Percentiles rank a stretch among this genome's conserved stretches.
Conservation (phyloP, 2,797 vertebrate species). For the Tragopan temminckii region DNA sequence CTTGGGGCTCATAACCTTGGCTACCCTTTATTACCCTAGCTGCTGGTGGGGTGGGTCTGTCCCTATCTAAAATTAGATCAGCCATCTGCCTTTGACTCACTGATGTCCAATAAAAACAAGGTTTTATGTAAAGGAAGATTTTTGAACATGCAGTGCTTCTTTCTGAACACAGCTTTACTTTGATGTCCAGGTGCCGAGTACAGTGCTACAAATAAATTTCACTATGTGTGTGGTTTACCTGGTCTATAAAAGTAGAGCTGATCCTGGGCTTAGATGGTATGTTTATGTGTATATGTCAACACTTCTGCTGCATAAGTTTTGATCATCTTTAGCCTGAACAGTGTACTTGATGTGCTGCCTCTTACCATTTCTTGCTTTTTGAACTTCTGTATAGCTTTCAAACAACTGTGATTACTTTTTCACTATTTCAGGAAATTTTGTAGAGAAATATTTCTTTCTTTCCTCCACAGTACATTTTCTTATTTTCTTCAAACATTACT, state of each 20-base stretch:
- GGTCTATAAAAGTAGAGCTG: slow-evolving; percentile 35
- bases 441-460: background rate
- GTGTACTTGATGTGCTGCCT: background rate
- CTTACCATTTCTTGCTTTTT: background rate
- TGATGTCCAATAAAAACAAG: slow-evolving; percentile 60
- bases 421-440: background rate
- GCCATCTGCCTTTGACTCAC: slow-evolving; percentile 62
- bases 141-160: slow-evolving; percentile 28
- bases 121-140: slow-evolving; percentile 50
- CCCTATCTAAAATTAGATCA: slow-evolving; percentile 75
- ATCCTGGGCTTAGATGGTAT: background rate
- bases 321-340: background rate
- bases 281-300: background rate
- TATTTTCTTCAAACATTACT: background rate
- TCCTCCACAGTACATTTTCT: background rate
- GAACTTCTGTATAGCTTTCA: background rate
- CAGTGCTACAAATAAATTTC: slow-evolving; percentile 23
- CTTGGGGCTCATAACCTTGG: slow-evolving; percentile 45
- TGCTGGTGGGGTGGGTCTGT: slow-evolving; percentile 49
- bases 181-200: slow-evolving; percentile 31
- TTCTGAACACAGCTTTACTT: slow-evolving; percentile 55
- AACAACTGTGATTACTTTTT: background rate
- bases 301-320: background rate
- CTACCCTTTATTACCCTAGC: slow-evolving; percentile 51
- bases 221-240: slow-evolving; percentile 22